phyloP scores from a whole-genome alignment of 92 coral and sea anemone genomes.

The Palythoa grandis region DNA sequence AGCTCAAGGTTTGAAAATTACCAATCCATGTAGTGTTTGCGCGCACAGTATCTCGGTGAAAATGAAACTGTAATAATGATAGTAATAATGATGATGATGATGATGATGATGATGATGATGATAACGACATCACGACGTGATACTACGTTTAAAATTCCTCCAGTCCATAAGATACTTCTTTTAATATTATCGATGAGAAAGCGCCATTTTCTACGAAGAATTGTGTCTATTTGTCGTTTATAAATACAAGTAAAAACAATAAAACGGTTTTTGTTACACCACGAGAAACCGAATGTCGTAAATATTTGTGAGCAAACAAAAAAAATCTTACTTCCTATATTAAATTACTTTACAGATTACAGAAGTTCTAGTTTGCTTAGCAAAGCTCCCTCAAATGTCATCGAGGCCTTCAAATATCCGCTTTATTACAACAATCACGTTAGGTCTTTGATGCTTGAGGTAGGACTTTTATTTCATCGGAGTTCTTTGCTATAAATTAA shows the following conservation, averaged over 20 bases:
- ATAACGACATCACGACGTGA: no score
- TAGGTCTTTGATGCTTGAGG: slow-evolving; percentile 20
- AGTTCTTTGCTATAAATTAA: no score
- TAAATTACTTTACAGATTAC: background rate
- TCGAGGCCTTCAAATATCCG: background rate
- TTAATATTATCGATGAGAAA: no score
- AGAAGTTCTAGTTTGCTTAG: slow-evolving; percentile 18
- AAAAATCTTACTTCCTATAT: background rate
- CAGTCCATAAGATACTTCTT: no score
- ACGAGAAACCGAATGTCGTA: background rate
- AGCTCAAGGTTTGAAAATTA: background rate
- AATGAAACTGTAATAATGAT: background rate
- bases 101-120: no score
- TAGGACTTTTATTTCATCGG: background rate
- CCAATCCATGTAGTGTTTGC: background rate
- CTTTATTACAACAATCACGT: slow-evolving; percentile 19
- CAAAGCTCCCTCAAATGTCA: slow-evolving; percentile 5
- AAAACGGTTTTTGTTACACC: background rate
- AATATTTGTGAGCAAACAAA: background rate
- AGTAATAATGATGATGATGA: no score
- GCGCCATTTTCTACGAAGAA: no score
- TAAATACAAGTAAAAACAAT: no score
- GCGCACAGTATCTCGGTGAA: background rate
- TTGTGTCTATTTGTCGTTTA: no score
- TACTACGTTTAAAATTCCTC: no score